Percentiles rank a stretch among this genome's conserved stretches.
phyloP scores from a whole-genome alignment of 2,113 vertebrate species.

The Ceuthmochares aereus region DNA sequence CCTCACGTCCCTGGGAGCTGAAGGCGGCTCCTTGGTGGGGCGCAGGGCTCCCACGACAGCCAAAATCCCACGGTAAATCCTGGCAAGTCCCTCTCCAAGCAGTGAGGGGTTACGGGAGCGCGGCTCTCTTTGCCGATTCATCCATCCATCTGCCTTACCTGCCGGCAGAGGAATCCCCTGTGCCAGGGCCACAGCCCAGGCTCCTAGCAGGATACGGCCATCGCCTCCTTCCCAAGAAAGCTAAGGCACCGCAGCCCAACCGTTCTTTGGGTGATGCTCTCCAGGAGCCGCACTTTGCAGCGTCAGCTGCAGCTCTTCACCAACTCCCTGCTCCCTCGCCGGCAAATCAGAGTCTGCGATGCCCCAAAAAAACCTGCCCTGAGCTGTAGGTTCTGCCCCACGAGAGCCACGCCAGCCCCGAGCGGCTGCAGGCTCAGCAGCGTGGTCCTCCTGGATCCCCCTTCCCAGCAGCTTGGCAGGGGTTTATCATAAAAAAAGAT shows the following conservation, averaged over 20 bases:
- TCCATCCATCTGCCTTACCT: constrained; percentile 35
- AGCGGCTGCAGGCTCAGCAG: not conserved
- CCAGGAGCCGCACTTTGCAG: not conserved
- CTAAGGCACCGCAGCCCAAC: fast-evolving
- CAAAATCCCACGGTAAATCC: constrained; percentile 55
- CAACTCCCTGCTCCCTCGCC: not conserved
- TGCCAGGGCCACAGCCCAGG: not conserved
- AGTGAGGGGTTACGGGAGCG: not conserved
- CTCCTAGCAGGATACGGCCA: constrained; percentile 4
- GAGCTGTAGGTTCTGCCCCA: not conserved
- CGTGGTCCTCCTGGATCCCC: not conserved
- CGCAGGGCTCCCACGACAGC: not conserved
- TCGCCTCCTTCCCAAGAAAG: not conserved
- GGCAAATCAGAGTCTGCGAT: not conserved
- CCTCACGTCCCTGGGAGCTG: not conserved
- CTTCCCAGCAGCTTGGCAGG: not conserved
- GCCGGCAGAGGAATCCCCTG: not conserved
- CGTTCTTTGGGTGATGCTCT: not conserved
- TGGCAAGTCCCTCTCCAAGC: constrained; percentile 16
- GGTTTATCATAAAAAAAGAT: not conserved
- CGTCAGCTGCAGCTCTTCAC: not conserved
- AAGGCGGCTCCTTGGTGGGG: not conserved
- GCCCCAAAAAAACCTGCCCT: not conserved
- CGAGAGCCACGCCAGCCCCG: not conserved
- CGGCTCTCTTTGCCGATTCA: constrained; percentile 36